Percentiles rank a stretch among this genome's conserved stretches.
Conservation (phyloP, 2,888 invertebrate species). For the Geophilus truncorum region DNA sequence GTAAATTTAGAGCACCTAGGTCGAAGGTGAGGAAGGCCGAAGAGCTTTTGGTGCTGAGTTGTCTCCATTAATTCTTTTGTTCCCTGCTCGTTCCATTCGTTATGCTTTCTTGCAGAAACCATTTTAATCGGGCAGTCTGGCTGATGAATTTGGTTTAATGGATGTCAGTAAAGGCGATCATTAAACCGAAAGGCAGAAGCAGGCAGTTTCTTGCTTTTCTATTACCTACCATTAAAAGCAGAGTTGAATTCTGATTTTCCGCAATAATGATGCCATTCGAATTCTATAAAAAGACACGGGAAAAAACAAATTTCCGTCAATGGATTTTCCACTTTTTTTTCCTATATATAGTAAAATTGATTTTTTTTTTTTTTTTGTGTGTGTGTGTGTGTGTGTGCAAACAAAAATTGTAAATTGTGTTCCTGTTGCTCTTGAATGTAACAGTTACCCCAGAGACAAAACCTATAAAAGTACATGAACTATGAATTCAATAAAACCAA, state of each 20-base stretch:
- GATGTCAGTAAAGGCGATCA: neutral
- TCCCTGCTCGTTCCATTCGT: neutral
- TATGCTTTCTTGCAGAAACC: slow-evolving; percentile 20
- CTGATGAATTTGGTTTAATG: slow-evolving; percentile 15
- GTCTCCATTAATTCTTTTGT: slow-evolving; percentile 5
- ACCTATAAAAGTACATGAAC: neutral
- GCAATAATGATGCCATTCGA: neutral
- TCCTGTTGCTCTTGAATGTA: too few relatives aligned
- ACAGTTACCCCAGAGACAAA: neutral
- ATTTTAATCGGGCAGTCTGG: neutral
- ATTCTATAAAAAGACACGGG: neutral
- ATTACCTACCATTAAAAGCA: neutral
- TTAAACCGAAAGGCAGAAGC: neutral
- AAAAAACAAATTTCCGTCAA: neutral
- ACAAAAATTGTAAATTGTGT: too few relatives aligned
- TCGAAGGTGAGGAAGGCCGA: neutral
- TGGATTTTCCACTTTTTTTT: too few relatives aligned
- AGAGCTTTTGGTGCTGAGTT: neutral
- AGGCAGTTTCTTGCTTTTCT: neutral
- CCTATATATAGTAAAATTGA: too few relatives aligned
- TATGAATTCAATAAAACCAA: neutral
- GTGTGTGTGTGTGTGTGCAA: too few relatives aligned
- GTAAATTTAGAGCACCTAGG: neutral
- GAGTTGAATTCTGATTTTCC: neutral
- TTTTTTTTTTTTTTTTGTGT: too few relatives aligned